These are phyloP conservation scores for Hycleus phaleratus DNA, from an alignment of 1,140 invertebrate genomes.

Conservation along the genomic window DNA sequence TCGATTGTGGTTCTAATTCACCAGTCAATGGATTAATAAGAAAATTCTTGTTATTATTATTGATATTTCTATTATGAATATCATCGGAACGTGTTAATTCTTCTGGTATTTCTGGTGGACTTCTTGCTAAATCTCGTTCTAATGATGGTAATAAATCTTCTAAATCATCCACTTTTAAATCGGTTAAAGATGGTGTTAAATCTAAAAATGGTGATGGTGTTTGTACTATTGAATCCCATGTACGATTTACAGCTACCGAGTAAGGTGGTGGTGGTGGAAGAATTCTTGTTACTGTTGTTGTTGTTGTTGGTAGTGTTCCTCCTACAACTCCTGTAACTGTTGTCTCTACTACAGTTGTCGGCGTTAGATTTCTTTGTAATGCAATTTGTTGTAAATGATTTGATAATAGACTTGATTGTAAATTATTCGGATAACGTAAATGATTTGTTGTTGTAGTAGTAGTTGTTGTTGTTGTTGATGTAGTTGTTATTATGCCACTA, in stretches of 20 bases:
- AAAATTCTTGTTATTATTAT: constrained; percentile 59
- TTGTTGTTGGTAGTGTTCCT: background rate
- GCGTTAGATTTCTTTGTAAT: background rate
- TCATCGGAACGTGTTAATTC: constrained; percentile 23
- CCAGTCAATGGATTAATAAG: constrained; percentile 84
- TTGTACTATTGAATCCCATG: constrained; percentile 31
- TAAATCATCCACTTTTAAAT: constrained; percentile 48
- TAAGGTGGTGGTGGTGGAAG: constrained; percentile 25
- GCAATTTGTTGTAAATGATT: background rate
- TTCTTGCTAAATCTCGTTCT: constrained; percentile 26
- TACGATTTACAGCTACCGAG: constrained; percentile 22
- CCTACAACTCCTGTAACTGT: background rate
- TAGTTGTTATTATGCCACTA: background rate
- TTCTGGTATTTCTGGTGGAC: constrained; percentile 34
- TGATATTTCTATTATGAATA: constrained; percentile 20
- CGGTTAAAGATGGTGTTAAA: constrained; percentile 41
- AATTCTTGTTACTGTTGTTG: constrained; percentile 10
- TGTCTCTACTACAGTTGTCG: background rate
- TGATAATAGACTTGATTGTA: background rate
- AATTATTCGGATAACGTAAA: background rate
- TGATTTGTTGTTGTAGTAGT: background rate
- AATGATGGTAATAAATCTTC: constrained; percentile 55
- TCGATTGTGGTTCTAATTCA: constrained; percentile 68
- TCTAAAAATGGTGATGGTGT: constrained; percentile 31
- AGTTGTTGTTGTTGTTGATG: constrained; percentile 12